These are phyloP conservation scores for Hydraecia micacea DNA, from an alignment of 2,888 invertebrate species.

Conservation along the genomic window DNA sequence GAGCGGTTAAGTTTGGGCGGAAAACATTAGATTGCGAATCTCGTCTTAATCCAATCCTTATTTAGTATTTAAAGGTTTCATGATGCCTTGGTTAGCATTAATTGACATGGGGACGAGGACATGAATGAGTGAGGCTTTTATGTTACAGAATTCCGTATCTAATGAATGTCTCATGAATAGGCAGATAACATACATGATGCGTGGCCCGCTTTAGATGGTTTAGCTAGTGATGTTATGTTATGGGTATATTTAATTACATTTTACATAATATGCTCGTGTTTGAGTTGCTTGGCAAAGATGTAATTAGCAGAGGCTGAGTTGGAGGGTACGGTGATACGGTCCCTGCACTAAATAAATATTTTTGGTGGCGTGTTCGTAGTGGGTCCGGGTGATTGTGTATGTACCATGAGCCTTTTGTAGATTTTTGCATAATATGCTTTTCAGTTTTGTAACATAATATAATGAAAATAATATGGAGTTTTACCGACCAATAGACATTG, in stretches of 20 bases:
- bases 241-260: conserved; percentile 47
- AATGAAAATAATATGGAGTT: background rate
- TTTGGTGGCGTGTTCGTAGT: background rate
- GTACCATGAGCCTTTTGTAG: background rate
- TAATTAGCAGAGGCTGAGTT: conserved; percentile 18
- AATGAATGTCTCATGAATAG: conserved; percentile 58
- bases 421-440: background rate
- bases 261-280: conserved; percentile 29
- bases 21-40: conserved; percentile 46
- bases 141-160: conserved; percentile 3
- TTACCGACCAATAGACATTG: background rate
- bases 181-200: conserved; percentile 42
- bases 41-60: conserved; percentile 60
- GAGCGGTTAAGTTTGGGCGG: conserved; percentile 4
- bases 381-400: background rate
- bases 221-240: conserved; percentile 13
- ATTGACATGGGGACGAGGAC: conserved; percentile 55
- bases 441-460: background rate
- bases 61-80: conserved; percentile 64
- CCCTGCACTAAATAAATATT: conserved; percentile 31
- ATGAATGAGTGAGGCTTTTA: conserved; percentile 16
- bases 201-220: conserved; percentile 31
- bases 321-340: background rate
- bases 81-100: conserved; percentile 61
- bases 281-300: conserved; percentile 14